Base-by-base conservation (phyloP, 2,113 vertebrate species). In the Phalacrocorax carbo region DNA sequence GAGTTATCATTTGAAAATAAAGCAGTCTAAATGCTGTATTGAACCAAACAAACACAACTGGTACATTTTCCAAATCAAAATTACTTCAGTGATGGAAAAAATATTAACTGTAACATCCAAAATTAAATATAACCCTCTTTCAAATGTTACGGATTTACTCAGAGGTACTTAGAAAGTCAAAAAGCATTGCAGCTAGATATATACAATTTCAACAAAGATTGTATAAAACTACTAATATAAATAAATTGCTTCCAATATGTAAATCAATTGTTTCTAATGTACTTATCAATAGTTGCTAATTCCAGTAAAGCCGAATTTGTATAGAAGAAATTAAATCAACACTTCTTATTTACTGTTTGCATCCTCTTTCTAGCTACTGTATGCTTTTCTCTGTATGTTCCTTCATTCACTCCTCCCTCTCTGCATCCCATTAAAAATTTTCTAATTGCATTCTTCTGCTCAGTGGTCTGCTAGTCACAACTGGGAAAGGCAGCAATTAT, bases 1-100 rank as follows among this genome's bases (percentile, higher is more conserved):
- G 71, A 93, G 38, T 7, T 68, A 30, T 72, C 42, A 83, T 40
- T 91, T 81, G 15, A 90, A 97, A 96, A 72, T 90, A 78, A 66
- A 82, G 44, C 55, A 79, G 30, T 75, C 42, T 90, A 86, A 82
- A 54, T 27, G 30, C 20, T 82, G 19, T 23, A 21, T 55, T 80
- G 46, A 86, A 87, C 30, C 32, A 65, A 85, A 57, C 15, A 64
- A 25, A 78, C 55, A 83, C 81, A 96, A 90, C 32, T 27, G 32
- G 23, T 82, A 93, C 57, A 82, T 97, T 97, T 98, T 96, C 85
- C 93, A 97, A 96, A 95, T 93, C 57, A 96, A 96, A 94, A 38
- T 91, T 66, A 69, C 68, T 83, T 64, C 60, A 77, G 22, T n/a
- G 27, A 49, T 15, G 2, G 82, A 78, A 85, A 87, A 76, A 79